Percentiles rank a stretch among this genome's conserved stretches.
phyloP scores from a whole-genome alignment of 2,113 vertebrate species.

The Larimichthys crocea region DNA sequence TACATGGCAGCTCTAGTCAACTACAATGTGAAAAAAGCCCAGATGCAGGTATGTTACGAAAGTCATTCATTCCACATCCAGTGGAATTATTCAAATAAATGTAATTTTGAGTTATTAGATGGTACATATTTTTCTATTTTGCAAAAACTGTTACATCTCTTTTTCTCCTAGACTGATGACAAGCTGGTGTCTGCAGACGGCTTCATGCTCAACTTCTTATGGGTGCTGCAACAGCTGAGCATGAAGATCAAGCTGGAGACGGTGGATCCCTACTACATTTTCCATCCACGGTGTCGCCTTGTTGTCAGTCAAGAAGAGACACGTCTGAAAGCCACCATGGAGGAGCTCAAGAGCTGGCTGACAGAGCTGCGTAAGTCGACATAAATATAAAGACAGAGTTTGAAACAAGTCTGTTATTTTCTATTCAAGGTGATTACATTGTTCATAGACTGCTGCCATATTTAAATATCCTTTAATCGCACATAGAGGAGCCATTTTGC shows the following conservation, averaged over 20 bases:
- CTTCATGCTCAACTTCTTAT: constrained; percentile 99
- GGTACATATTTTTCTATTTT: neutral
- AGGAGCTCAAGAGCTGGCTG: constrained; percentile 93
- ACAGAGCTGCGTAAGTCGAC: constrained; percentile 90
- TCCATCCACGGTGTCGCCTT: constrained; percentile 95
- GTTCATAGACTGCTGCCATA: neutral
- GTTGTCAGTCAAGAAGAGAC: constrained; percentile 92
- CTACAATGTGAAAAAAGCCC: constrained; percentile 97
- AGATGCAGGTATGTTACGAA: constrained; percentile 91
- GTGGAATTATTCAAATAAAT: rapidly evolving
- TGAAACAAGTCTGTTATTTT: neutral
- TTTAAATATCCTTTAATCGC: constrained; percentile 16
- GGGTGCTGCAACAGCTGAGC: constrained; percentile 98
- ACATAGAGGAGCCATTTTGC: neutral
- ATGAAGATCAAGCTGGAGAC: constrained; percentile 99
- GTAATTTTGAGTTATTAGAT: neutral
- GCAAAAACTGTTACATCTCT: too few relatives aligned
- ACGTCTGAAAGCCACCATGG: constrained; percentile 94
- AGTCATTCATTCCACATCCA: neutral
- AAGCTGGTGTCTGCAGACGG: constrained; percentile 97
- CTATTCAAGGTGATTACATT: neutral
- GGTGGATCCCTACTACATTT: constrained; percentile 97
- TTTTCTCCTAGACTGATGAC: constrained; percentile 90
- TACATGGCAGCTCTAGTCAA: constrained; percentile 98
- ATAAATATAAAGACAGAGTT: neutral